Evolutionary conservation across 2,113 vertebrate genomes (phyloP), one percentile per base, ranked within the genome.

Genomic region (Pseudorasbora parva): DNA sequence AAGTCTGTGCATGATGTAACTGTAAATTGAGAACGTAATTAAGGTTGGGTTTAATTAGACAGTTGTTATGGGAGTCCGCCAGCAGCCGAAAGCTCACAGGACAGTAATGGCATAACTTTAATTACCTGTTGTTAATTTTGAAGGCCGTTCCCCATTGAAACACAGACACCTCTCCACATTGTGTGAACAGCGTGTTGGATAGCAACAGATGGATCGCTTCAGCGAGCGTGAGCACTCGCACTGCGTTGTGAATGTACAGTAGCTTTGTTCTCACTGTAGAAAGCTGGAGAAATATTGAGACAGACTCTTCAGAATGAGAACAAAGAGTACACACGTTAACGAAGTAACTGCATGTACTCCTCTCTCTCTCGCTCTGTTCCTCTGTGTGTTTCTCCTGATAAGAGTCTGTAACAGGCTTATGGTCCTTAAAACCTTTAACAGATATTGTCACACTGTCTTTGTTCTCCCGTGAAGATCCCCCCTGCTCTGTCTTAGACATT

Each of bases 301-400:
- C 85, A 86, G 88, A 82, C 88, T 87, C 86, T 86, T 90, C 87
- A 81, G 88, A 85, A 73, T 49, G 37, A 71, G 62, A 87, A 84
- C 82, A 87, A 87, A 84, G 83, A 78, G 45, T 73, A 51, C 84
- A 86, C 83, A 87, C 86, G 88, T 73, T 77, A 19, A 45, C 23
- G 4, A n/a, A 8, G 84, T 87, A 45, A 86, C 30, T 81, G 7
- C 15, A 47, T 80, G 77, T 60, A 79, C 85, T 87, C 78, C 77
- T 21, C 11, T 71, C 30, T 62, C 49, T 79, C 9, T 72, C 57
- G 1, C 30, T 30, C 81, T 85, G 83, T 49, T 64, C 56, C 75
- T 78, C 45, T 82, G 84, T 45, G 69, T 78, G 85, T 79, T 82
- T 73, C 54, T 54, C 54, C 64, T 62, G 87, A 88, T 88, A 86